Evolutionary conservation across 2,797 vertebrate species (phyloP).

Genomic region (Leptodon cayanensis): DNA sequence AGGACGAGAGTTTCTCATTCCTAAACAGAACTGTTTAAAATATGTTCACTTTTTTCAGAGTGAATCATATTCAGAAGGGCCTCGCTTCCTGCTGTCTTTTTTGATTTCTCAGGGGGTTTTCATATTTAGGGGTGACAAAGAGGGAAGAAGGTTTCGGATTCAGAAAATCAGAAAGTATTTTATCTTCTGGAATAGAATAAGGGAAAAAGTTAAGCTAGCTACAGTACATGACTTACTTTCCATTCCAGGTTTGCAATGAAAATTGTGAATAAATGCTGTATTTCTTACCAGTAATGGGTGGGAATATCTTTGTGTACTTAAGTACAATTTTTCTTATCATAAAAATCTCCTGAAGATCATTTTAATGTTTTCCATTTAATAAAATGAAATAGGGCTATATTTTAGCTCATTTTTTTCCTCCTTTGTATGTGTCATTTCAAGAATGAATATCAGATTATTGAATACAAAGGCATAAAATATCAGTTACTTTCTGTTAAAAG

Average conservation of each 20-base stretch:
- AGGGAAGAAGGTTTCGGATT: background rate
- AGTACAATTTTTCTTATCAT: background rate
- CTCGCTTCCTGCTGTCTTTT: background rate
- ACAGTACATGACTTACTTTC: background rate
- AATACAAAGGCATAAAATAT: background rate
- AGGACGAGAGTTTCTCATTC: background rate
- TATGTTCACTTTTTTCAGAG: background rate
- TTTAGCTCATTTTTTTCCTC: background rate
- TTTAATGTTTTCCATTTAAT: constrained; percentile 4
- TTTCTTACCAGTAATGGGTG: background rate
- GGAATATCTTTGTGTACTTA: constrained; percentile 8
- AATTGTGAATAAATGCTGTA: background rate
- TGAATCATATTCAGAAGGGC: background rate
- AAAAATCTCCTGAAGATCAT: background rate
- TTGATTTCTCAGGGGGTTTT: background rate
- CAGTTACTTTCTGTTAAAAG: background rate
- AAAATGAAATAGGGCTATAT: background rate
- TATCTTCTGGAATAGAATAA: background rate
- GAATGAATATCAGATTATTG: background rate
- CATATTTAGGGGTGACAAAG: background rate
- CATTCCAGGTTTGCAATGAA: background rate
- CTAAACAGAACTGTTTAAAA: background rate
- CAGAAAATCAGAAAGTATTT: background rate
- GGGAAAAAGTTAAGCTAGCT: background rate
- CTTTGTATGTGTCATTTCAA: constrained; percentile 3